Conservation (phyloP, 2,888 invertebrate genomes). For the Epirrhoe alternata region DNA sequence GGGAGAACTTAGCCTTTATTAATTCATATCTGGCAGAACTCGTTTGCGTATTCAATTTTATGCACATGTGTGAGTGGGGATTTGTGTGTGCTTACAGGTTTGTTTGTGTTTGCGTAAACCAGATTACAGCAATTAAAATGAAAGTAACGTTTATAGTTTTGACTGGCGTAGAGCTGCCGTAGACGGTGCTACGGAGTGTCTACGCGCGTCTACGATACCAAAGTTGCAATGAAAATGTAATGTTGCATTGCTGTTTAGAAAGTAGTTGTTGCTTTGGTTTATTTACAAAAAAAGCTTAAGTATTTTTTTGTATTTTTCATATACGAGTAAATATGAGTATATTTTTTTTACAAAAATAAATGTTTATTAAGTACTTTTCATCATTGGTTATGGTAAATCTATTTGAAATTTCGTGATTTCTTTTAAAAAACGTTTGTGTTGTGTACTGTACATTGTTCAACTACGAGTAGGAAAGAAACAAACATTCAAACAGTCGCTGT, state of each 20-base stretch:
- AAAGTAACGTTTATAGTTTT: constrained; percentile 27
- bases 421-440: no score
- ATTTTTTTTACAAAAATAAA: no score
- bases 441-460: neutral
- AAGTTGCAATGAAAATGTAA: neutral
- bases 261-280: neutral
- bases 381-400: no score
- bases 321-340: no score
- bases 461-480: constrained; percentile 10
- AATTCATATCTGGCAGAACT: constrained; percentile 63
- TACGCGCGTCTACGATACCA: constrained; percentile 51
- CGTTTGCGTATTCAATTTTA: constrained; percentile 59
- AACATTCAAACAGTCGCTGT: constrained; percentile 36
- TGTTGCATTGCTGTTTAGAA: neutral
- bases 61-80: constrained; percentile 47
- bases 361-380: no score
- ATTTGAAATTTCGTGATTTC: no score
- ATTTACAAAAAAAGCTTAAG: no score
- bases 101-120: constrained; percentile 21
- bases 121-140: constrained; percentile 26
- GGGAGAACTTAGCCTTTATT: constrained; percentile 67
- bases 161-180: constrained; percentile 32
- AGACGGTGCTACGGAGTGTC: constrained; percentile 49
- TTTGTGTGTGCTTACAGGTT: constrained; percentile 31
- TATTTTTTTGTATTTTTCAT: no score